These are phyloP conservation scores for Schizotus pectinicornis DNA, from an alignment of 2,888 invertebrate genomes.

Conservation along the genomic window DNA sequence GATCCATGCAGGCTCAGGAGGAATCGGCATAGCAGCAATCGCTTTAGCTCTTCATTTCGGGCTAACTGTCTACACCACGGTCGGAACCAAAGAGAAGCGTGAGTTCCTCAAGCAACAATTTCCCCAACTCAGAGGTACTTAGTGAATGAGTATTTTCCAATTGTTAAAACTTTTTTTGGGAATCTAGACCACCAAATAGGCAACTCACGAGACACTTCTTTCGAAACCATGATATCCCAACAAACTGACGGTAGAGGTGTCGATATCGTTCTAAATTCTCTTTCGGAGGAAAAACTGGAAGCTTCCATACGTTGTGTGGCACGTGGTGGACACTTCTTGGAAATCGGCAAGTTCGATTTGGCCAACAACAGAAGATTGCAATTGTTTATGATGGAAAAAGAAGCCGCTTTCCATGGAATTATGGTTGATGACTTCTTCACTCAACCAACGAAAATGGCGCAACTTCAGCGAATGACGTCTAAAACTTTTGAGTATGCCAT, in stretches of 20 bases:
- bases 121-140: constrained; percentile 49
- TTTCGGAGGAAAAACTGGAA: constrained; percentile 87
- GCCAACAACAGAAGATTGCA: constrained; percentile 66
- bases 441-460: not conserved
- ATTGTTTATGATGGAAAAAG: constrained; percentile 72
- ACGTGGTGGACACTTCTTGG: constrained; percentile 71
- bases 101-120: constrained; percentile 65
- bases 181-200: constrained; percentile 51
- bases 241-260: constrained; percentile 88
- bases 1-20: constrained; percentile 70
- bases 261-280: constrained; percentile 63
- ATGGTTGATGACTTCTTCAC: constrained; percentile 65
- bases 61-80: constrained; percentile 74
- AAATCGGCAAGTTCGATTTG: constrained; percentile 85
- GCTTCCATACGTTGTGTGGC: constrained; percentile 69
- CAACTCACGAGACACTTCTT: constrained; percentile 84
- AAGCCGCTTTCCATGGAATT: constrained; percentile 78
- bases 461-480: not conserved
- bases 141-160: not conserved
- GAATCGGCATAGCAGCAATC: constrained; percentile 82
- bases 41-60: constrained; percentile 69
- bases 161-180: no score
- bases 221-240: constrained; percentile 82
- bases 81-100: constrained; percentile 69
- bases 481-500: constrained; percentile 65